phyloP scores from a whole-genome alignment of 1,140 invertebrate genomes.

The Phymorhynchus buccinoides region DNA sequence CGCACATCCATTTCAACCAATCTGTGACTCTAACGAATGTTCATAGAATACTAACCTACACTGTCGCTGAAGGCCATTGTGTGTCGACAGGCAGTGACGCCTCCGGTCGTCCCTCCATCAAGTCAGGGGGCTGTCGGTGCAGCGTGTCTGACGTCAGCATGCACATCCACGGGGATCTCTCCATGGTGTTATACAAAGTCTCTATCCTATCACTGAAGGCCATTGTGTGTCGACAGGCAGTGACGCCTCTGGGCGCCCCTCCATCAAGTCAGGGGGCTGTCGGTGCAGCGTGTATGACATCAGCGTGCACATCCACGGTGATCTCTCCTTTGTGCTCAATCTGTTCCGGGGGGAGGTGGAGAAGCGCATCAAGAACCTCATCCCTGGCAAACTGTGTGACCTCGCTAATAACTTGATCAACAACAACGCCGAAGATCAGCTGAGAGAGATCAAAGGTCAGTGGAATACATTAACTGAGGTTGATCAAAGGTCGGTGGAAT shows the following conservation, averaged over 20 bases:
- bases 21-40: too few relatives aligned
- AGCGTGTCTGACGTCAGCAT: too few relatives aligned
- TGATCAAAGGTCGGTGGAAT: too few relatives aligned
- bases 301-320: constrained; percentile 53
- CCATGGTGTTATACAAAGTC: too few relatives aligned
- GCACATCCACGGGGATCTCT: too few relatives aligned
- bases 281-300: constrained; percentile 43
- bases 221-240: neutral
- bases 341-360: constrained; percentile 48
- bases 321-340: constrained; percentile 51
- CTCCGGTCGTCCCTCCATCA: too few relatives aligned
- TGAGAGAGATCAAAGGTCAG: constrained; percentile 29
- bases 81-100: too few relatives aligned
- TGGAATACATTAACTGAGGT: neutral
- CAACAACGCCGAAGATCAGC: constrained; percentile 39
- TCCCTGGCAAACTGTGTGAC: constrained; percentile 45
- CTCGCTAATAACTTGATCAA: constrained; percentile 37
- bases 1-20: too few relatives aligned
- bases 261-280: constrained; percentile 40
- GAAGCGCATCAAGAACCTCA: constrained; percentile 38
- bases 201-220: too few relatives aligned
- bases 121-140: too few relatives aligned
- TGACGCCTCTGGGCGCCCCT: constrained; percentile 25
- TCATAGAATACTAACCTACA: too few relatives aligned
- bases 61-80: too few relatives aligned